A percentile compares a stretch with the other conserved stretches of the same genome.
Evolutionary conservation across 2,888 invertebrate species (phyloP).

Genomic region (Laothoe populi): DNA sequence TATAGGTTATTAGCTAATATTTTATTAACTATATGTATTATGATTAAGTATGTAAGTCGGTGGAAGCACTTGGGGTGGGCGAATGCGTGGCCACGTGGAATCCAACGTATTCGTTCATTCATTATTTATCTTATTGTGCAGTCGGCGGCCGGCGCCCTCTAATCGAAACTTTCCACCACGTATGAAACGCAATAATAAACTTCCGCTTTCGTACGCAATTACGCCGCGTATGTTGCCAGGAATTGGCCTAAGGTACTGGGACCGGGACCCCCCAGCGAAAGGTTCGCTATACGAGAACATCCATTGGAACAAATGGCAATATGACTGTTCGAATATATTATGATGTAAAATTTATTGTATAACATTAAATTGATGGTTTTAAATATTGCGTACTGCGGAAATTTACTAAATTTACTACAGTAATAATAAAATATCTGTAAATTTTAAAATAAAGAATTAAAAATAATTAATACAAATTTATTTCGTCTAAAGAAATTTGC

Average conservation of each 20-base stretch:
- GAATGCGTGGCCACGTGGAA: constrained; percentile 23
- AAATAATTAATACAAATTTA: too few relatives aligned
- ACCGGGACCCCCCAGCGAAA: neutral
- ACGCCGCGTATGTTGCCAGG: constrained; percentile 37
- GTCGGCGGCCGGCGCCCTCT: constrained; percentile 46
- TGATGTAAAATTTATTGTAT: too few relatives aligned
- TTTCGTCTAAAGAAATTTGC: too few relatives aligned
- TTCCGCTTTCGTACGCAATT: constrained; percentile 71
- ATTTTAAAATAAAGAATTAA: too few relatives aligned
- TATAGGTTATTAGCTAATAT: neutral
- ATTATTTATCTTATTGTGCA: constrained; percentile 32
- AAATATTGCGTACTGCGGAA: too few relatives aligned
- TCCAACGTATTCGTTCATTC: constrained; percentile 27
- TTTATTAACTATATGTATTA: neutral
- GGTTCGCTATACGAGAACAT: neutral
- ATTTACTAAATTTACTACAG: too few relatives aligned
- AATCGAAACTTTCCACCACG: constrained; percentile 66
- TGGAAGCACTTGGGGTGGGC: constrained; percentile 11
- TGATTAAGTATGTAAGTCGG: constrained; percentile 37
- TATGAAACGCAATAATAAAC: constrained; percentile 68
- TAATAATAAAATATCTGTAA: too few relatives aligned
- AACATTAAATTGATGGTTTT: too few relatives aligned
- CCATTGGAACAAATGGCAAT: neutral
- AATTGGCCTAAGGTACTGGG: constrained; percentile 16
- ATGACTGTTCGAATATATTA: too few relatives aligned